Percentiles rank a stretch among this genome's conserved stretches.
These are phyloP conservation scores for Lysandra bellargus DNA, from an alignment of 2,888 invertebrate genomes.

Conservation along the genomic window DNA sequence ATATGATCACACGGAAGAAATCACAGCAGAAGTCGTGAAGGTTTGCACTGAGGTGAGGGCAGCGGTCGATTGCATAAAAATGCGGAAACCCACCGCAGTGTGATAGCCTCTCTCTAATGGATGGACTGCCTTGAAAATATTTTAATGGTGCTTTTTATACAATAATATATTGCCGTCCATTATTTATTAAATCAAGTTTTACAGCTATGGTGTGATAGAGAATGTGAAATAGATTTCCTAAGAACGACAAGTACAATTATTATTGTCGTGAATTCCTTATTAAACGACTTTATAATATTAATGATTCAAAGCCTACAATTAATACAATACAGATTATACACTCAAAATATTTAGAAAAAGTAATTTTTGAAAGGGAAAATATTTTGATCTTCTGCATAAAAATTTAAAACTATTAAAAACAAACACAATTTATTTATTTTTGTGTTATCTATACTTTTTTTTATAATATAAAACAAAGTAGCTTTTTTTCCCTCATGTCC, in stretches of 20 bases:
- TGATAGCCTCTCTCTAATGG: conserved; percentile 36
- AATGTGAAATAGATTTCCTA: conserved; percentile 22
- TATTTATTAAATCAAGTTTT: not conserved
- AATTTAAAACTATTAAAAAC: too few species aligned
- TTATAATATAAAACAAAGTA: too few species aligned
- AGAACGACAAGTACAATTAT: not conserved
- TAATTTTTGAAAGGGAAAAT: too few species aligned
- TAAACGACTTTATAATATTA: not conserved
- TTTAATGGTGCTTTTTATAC: conserved; percentile 39
- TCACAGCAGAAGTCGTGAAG: conserved; percentile 40
- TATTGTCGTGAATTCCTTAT: not conserved
- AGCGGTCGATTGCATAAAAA: conserved; percentile 41
- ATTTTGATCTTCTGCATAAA: too few species aligned
- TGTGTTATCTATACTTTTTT: too few species aligned
- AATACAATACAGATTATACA: not conserved
- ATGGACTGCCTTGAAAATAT: conserved; percentile 43
- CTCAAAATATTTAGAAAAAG: too few species aligned
- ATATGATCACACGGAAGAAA: conserved; percentile 41
- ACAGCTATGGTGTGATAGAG: not conserved
- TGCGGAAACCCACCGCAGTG: conserved; percentile 39
- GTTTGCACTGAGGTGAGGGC: conserved; percentile 37
- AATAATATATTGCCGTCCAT: conserved; percentile 24
- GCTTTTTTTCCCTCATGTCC: too few species aligned
- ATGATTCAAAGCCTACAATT: not conserved
- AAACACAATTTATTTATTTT: too few species aligned